Evolutionary conservation across 2,113 vertebrate species (phyloP), one percentile per base, ranked within the genome.

Genomic region (Macquaria ambigua): DNA sequence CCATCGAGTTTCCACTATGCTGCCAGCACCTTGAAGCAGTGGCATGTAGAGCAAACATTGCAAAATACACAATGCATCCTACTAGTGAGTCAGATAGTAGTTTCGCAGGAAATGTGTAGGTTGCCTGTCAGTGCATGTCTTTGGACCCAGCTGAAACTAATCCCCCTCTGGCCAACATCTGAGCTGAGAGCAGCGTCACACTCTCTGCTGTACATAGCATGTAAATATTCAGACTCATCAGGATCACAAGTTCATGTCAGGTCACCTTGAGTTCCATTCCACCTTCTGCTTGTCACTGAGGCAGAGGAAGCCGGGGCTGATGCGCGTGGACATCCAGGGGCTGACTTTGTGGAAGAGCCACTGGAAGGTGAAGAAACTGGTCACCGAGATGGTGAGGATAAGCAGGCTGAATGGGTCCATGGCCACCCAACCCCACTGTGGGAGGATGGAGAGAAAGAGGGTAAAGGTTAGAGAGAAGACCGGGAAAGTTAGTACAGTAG

Each of bases 181-280:
- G 18, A 52, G 23, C 74, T 8, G 21, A 56, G 48, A 6, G 66
- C 48, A 21, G 50, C 3, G 31, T 63, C 43, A 58, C 55, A 0
- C 48, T 64, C 48, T 53, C 41, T 48, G 7, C 69, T 8, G 18
- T 48, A 59, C 15, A 56, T 6, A 37, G 12, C 53, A 56, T 39
- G 62, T 41, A 21, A 31, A 71, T 58, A 79, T 6, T 74, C 18
- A 28, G 23, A 37, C 28, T 46, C 55, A 64, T 34, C 10, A 14
- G 6, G 12, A 25, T 59, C 8, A 16, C 1, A 7, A 25, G 58
- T 64, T 41, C 6, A 37, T 2, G 10, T 75, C 43, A 2, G 20
- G 31, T 90, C 97, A 99, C 98, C 98, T 99, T 85, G 98, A 99
- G 95, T 99, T 99, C 98, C 98, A 99, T 92, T 99, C 98, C 6